Evolutionary conservation across 2,113 vertebrate genomes (phyloP), one percentile per base, ranked within the genome.

Genomic region (Oryzias javanicus): DNA sequence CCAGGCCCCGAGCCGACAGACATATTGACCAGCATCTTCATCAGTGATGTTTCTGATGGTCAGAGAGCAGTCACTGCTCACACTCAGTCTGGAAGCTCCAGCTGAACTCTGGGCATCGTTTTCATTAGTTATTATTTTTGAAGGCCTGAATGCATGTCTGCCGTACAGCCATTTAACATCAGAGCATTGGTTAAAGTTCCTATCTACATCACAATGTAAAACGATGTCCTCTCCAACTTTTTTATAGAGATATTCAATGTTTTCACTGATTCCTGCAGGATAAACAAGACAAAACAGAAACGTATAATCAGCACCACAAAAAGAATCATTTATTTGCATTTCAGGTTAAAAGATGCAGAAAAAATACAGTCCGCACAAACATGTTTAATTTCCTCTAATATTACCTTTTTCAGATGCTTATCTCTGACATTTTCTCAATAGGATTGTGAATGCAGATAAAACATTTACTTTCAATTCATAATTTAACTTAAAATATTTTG

Each of bases 131-230:
- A 3, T 2, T 4, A 45, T 41, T 8, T 4, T 0, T 5, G 0
- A 1, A 15, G 2, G 1, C 0, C 1, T 0, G 0, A 0, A 19
- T 0, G 0, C 5, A 0, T 0, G 2, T n/a, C 0, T 45, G 1
- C 49, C 16, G 29, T 50, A 60, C 16, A 50, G 0, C 80, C 80
- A 82, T 1, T 0, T 0, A 10, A 54, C 1, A 0, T 0, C 1
- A 4, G 58, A 52, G 46, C 69, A 80, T 18, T 40, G 0, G 2
- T 12, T 4, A 6, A 10, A 3, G 10, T 14, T 15, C 14, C 14
- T 0, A 15, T 49, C 20, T 1, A 6, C 15, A 2, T 6, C 3
- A 49, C 18, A 49, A 2, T 4, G 48, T 22, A 49, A 22, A 16
- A 3, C 0, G 14, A 49, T 14, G 4, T 25, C 14, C 1, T 49